Evolutionary conservation across 2,797 vertebrate species (phyloP).

Genomic region (Graptemys geographica): DNA sequence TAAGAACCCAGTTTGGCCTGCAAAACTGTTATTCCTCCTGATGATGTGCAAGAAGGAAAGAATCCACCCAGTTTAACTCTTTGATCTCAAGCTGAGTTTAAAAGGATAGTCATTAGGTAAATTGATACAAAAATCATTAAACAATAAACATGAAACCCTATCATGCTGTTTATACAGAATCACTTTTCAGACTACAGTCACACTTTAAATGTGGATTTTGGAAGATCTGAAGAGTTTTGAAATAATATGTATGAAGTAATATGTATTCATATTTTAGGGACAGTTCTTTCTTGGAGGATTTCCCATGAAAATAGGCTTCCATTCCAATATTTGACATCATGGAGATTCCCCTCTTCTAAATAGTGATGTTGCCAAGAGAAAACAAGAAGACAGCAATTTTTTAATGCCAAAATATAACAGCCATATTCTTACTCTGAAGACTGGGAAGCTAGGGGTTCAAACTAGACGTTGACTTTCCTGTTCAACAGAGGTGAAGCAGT

Average conservation of each 20-base stretch:
- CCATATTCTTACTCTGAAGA: not conserved
- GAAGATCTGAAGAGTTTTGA: slow-evolving; percentile 20
- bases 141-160: not conserved
- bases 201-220: slow-evolving; percentile 2
- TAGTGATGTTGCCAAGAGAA: not conserved
- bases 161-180: slow-evolving; percentile 5
- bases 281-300: slow-evolving; percentile 4
- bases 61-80: not conserved
- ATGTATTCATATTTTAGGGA: slow-evolving; percentile 24
- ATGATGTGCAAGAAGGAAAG: not conserved
- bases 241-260: slow-evolving; percentile 19
- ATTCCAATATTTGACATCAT: slow-evolving; percentile 8
- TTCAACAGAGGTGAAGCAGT: not conserved
- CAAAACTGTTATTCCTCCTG: not conserved
- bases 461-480: not conserved
- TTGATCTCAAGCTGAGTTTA: not conserved
- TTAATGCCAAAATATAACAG: not conserved
- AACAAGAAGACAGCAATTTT: not conserved
- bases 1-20: not conserved
- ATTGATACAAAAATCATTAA: not conserved
- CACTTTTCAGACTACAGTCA: slow-evolving; percentile 2
- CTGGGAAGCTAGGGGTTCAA: not conserved
- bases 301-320: slow-evolving; percentile 11
- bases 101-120: not conserved
- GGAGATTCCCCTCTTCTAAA: slow-evolving; percentile 6